These are phyloP conservation scores for Netelia inedita DNA, from an alignment of 2,888 invertebrate genomes.

Conservation along the genomic window DNA sequence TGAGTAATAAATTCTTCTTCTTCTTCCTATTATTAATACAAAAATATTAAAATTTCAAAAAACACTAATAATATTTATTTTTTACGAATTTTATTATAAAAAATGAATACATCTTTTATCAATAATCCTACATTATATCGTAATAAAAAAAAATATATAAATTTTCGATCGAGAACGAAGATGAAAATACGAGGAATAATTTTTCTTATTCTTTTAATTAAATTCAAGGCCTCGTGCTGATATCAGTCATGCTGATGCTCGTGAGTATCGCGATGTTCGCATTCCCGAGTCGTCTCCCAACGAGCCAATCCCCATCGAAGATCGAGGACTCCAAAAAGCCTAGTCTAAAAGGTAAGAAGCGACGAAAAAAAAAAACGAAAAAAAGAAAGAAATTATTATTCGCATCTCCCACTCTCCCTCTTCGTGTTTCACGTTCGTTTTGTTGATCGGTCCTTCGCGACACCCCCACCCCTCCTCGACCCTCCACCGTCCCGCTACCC, in stretches of 20 bases:
- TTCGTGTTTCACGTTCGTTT: background rate
- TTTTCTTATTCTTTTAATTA: constrained; percentile 5
- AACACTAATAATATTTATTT: too few relatives aligned
- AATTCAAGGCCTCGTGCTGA: constrained; percentile 92
- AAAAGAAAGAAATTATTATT: background rate
- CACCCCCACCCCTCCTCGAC: too few relatives aligned
- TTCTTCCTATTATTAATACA: too few relatives aligned
- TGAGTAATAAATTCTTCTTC: too few relatives aligned
- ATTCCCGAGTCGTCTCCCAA: constrained; percentile 93
- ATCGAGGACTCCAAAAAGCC: constrained; percentile 86
- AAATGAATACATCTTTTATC: too few relatives aligned
- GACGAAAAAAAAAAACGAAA: constrained; percentile 27
- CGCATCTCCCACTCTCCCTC: background rate
- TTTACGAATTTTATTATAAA: too few relatives aligned
- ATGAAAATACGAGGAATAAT: background rate
- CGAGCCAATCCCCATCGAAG: constrained; percentile 82
- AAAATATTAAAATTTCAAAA: too few relatives aligned
- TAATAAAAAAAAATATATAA: background rate
- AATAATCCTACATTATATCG: too few relatives aligned
- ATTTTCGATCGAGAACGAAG: background rate
- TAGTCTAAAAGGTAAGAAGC: constrained; percentile 87
- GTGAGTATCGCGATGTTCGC: constrained; percentile 96
- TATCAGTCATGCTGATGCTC: constrained; percentile 93
- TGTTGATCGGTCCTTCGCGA: background rate
- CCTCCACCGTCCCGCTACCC: background rate